Conservation (phyloP, 2,888 invertebrate species). For the Rotaria macrura region DNA sequence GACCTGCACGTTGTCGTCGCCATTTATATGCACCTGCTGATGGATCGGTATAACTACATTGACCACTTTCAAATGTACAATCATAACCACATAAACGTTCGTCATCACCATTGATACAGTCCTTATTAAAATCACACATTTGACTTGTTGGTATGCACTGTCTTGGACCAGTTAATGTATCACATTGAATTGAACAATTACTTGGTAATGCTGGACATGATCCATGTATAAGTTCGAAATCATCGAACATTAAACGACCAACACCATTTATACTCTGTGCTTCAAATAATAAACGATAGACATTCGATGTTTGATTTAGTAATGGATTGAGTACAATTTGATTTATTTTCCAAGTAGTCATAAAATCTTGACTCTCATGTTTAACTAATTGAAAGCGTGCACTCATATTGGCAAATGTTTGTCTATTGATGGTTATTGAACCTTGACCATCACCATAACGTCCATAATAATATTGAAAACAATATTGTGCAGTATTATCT, state of each 20-base stretch:
- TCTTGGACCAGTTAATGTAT: not conserved
- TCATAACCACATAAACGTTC: slow-evolving; percentile 27
- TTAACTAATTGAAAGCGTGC: not conserved
- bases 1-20: slow-evolving; percentile 16
- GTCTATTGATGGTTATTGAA: not conserved
- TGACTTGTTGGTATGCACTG: slow-evolving; percentile 38
- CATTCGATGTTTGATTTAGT: not conserved
- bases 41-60: slow-evolving; percentile 23
- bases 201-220: not conserved
- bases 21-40: slow-evolving; percentile 28
- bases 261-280: not conserved
- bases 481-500: slow-evolving; percentile 6
- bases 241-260: not conserved
- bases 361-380: not conserved
- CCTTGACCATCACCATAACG: not conserved
- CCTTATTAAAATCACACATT: slow-evolving; percentile 38
- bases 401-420: not conserved
- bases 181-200: not conserved
- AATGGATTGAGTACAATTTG: not conserved
- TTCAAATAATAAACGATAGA: slow-evolving; percentile 7
- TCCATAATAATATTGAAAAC: slow-evolving; percentile 32
- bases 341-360: not conserved
- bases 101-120: slow-evolving; percentile 34
- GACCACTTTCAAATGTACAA: slow-evolving; percentile 35
- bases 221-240: not conserved